Percentiles rank a stretch among this genome's conserved stretches.
These are phyloP conservation scores for Caradrina clavipalpis DNA, from an alignment of 2,888 invertebrate genomes.

Conservation along the genomic window DNA sequence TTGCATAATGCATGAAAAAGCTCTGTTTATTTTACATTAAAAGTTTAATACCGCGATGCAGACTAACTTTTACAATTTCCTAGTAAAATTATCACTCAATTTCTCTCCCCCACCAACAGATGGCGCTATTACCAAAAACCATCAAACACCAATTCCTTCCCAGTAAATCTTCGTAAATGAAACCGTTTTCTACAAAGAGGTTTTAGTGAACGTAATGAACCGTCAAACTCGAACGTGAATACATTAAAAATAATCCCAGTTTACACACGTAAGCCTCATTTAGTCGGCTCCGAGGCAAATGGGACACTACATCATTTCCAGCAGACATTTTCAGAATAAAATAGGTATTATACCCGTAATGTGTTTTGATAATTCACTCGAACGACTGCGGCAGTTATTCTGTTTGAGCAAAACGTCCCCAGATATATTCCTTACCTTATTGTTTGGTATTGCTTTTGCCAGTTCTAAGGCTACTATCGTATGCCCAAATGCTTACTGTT, in stretches of 20 bases:
- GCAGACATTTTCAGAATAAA: slow-evolving; percentile 53
- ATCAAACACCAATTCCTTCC: slow-evolving; percentile 3
- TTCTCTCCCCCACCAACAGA: slow-evolving; percentile 36
- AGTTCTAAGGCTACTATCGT: slow-evolving; percentile 6
- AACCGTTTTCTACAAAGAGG: slow-evolving; percentile 41
- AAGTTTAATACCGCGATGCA: not conserved
- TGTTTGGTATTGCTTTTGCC: slow-evolving; percentile 4
- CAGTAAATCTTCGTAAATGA: slow-evolving; percentile 38
- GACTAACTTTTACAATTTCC: not conserved
- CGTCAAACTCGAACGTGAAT: slow-evolving; percentile 59
- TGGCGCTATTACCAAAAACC: slow-evolving; percentile 27
- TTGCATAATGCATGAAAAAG: not conserved
- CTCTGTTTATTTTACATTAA: not conserved
- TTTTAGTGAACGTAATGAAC: slow-evolving; percentile 56
- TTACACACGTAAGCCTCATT: slow-evolving; percentile 62
- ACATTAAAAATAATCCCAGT: slow-evolving; percentile 64
- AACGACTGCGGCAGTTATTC: slow-evolving; percentile 45
- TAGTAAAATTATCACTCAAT: too few species aligned
- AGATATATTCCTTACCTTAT: slow-evolving; percentile 34
- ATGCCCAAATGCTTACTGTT: slow-evolving; percentile 1
- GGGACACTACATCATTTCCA: slow-evolving; percentile 56
- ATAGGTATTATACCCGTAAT: slow-evolving; percentile 48
- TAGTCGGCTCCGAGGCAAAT: slow-evolving; percentile 43
- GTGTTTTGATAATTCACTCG: slow-evolving; percentile 55
- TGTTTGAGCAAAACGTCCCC: slow-evolving; percentile 23